Base-by-base conservation (phyloP, 2,888 invertebrate species). In the Brassicogethes aeneus region DNA sequence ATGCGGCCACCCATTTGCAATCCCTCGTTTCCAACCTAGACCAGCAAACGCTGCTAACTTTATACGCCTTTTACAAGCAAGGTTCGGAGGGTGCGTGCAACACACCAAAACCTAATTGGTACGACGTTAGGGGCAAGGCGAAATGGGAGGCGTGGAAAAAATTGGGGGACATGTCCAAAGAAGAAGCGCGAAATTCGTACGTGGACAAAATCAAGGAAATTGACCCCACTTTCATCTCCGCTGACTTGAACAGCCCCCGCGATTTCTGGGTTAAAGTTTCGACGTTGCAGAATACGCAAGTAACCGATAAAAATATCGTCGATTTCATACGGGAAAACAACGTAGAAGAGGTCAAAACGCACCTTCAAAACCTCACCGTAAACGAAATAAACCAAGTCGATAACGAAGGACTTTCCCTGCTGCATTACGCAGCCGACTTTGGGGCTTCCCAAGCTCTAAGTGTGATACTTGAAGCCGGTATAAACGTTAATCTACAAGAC, bases 81-180 rank as follows among this genome's bases (percentile, higher is more conserved):
- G 83, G 82, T 2, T 84, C 80, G 0, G 79, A 80, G 50, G 94
- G 95, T 0, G 68, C 70, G 16, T 93, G 93, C 55, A 76, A 80
- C 42, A 75, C 70, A 2, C 70, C 81, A 0, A 81, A 79, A 60
- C 85, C 91, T 0, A 73, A 77, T 44, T 85, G 87, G 78, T 82
- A 83, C 55, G 85, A 88, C 61, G 75, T 85, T 39, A 80, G 80
- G 60, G 90, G 82, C 0, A 83, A 85, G 56, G 77, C 82, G 40
- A 96, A 95, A 69, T 95, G 94, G 93, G 85, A 85, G 37, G 86
- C 92, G 0, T 95, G 95, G 95, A 80, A 80, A 44, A 73, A 75
- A 35, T 70, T 91, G 2, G 81, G 78, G 3, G 70, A 79, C 36
- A 78, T 90, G 77, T 61, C 75, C 2, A 68, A 66, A 46, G 68